Evolutionary conservation across 1,140 invertebrate species (phyloP).

Genomic region (Drosophila elegans): DNA sequence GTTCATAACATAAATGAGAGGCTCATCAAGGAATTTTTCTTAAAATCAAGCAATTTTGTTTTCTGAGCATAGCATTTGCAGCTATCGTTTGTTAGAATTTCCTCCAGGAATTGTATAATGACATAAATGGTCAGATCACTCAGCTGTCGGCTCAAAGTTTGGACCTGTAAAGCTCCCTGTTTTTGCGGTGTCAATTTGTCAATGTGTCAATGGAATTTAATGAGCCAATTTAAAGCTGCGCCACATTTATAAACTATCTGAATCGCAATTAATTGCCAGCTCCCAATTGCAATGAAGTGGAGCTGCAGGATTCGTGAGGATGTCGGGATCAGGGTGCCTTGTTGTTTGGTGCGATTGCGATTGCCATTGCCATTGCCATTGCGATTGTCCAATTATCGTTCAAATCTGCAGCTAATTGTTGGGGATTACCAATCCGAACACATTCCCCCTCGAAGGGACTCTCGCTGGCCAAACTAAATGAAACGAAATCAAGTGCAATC

Average conservation of each 20-base stretch:
- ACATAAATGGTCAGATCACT: no score
- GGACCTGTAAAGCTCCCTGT: conserved; percentile 6
- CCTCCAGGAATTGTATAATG: no score
- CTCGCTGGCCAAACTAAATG: conserved; percentile 34
- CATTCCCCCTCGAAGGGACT: neutral
- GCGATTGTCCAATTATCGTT: conserved; percentile 55
- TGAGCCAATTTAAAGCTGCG: conserved; percentile 79
- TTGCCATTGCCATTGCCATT: conserved; percentile 28
- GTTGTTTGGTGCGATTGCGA: conserved; percentile 23
- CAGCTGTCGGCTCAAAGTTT: no score
- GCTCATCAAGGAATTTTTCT: no score
- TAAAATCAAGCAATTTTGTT: no score
- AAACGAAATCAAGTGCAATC: conserved; percentile 44
- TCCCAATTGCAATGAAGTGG: conserved; percentile 22
- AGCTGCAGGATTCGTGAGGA: neutral
- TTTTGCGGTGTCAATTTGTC: conserved; percentile 56
- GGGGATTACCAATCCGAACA: conserved; percentile 37
- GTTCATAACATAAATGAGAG: no score
- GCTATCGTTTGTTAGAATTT: no score
- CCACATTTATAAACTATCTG: conserved; percentile 80
- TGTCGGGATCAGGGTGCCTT: neutral
- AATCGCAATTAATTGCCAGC: conserved; percentile 73
- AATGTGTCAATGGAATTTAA: conserved; percentile 80
- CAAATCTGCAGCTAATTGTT: conserved; percentile 54
- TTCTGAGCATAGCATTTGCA: no score